These are phyloP conservation scores for Oplegnathus fasciatus DNA, from an alignment of 2,113 vertebrate genomes.

Conservation along the genomic window DNA sequence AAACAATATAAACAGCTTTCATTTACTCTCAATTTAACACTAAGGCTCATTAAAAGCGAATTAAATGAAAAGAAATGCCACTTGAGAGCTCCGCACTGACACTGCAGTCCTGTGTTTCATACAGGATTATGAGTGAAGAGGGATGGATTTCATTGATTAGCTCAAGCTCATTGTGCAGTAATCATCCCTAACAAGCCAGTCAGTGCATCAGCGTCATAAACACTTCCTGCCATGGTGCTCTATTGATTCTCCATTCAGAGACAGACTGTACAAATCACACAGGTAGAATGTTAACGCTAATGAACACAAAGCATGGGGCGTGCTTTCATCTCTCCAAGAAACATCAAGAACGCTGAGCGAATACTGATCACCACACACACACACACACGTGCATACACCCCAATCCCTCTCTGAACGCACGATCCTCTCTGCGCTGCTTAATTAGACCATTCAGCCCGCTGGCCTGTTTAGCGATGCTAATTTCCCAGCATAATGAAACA, in stretches of 20 bases:
- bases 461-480: slow-evolving; percentile 73
- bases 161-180: slow-evolving; percentile 43
- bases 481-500: slow-evolving; percentile 74
- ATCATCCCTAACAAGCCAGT: slow-evolving; percentile 53
- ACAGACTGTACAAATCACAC: slow-evolving; percentile 41
- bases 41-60: not conserved
- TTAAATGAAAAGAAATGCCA: slow-evolving; percentile 32
- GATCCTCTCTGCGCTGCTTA: slow-evolving; percentile 52
- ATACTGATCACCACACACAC: slow-evolving; percentile 37
- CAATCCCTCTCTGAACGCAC: slow-evolving; percentile 6
- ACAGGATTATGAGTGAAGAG: slow-evolving; percentile 24
- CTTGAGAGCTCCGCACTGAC: slow-evolving; percentile 6
- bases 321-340: slow-evolving; percentile 48
- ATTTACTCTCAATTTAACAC: not conserved
- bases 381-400: slow-evolving; percentile 19
- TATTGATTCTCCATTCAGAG: slow-evolving; percentile 49
- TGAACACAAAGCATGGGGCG: slow-evolving; percentile 32
- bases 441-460: slow-evolving; percentile 72
- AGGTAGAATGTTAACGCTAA: slow-evolving; percentile 42
- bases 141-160: slow-evolving; percentile 59
- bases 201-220: slow-evolving; percentile 17
- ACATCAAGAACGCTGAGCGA: slow-evolving; percentile 37
- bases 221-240: slow-evolving; percentile 16
- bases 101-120: slow-evolving; percentile 2
- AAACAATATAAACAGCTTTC: not conserved